Conservation (phyloP, 2,888 invertebrate genomes). For the Sinodicranocentrus sp. region DNA sequence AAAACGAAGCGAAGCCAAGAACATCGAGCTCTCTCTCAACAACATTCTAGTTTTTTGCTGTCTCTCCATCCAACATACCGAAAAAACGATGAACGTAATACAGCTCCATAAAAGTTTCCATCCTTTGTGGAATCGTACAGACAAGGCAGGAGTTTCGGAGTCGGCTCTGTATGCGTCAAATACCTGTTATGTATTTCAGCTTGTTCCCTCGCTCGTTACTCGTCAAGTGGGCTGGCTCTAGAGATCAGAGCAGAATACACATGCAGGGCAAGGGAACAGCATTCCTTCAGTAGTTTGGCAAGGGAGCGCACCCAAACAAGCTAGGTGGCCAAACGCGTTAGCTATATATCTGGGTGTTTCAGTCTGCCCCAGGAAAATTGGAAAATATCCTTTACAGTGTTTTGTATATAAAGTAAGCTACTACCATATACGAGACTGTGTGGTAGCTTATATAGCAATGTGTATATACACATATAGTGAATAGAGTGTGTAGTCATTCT, state of each 20-base stretch:
- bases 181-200: conserved; percentile 27
- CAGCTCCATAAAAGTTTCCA: conserved; percentile 43
- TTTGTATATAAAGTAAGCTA: neutral
- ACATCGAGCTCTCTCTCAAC: no score
- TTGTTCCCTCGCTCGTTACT: conserved; percentile 61
- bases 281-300: conserved; percentile 64
- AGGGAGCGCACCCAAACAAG: conserved; percentile 66
- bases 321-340: conserved; percentile 22
- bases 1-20: neutral
- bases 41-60: no score
- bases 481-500: neutral
- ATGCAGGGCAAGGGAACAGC: conserved; percentile 51
- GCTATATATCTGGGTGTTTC: conserved; percentile 50
- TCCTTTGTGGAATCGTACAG: conserved; percentile 2
- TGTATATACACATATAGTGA: neutral
- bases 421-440: no score
- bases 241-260: conserved; percentile 43
- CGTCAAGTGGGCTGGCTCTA: conserved; percentile 54
- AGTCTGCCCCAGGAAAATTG: conserved; percentile 61
- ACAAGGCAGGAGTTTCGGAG: conserved; percentile 40
- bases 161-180: conserved; percentile 34
- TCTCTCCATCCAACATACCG: neutral
- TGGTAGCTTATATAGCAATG: neutral
- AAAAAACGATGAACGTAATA: neutral
- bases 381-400: conserved; percentile 56